A percentile compares a stretch with the other conserved stretches of the same genome.
These are phyloP conservation scores for Sylvicola cinctus DNA, from an alignment of 2,888 invertebrate genomes.

Conservation along the genomic window DNA sequence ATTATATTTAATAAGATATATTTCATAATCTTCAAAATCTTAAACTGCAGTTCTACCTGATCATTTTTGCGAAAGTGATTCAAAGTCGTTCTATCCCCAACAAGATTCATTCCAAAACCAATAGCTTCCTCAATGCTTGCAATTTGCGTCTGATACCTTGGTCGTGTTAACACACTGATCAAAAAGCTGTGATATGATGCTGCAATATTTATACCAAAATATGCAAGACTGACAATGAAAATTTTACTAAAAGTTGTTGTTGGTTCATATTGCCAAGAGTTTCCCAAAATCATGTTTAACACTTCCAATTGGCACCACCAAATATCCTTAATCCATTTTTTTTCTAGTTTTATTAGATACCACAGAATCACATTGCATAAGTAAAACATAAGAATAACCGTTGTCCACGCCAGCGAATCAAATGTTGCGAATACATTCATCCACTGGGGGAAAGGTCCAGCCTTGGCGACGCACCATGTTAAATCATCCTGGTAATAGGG, in stretches of 20 bases:
- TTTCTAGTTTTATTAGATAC: too few species aligned
- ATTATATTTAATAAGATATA: neutral
- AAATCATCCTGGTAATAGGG: constrained; percentile 5
- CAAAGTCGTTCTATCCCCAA: constrained; percentile 2
- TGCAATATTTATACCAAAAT: constrained; percentile 3
- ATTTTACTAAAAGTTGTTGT: neutral
- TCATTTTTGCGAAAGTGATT: neutral
- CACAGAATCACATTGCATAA: neutral
- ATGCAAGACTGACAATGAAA: neutral
- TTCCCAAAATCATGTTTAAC: constrained; percentile 1
- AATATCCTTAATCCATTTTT: constrained; percentile 2
- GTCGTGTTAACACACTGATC: constrained; percentile 3
- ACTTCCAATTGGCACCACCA: constrained; percentile 3
- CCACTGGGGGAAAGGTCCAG: constrained; percentile 1
- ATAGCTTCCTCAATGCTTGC: constrained; percentile 2
- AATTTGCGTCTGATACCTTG: constrained; percentile 3
- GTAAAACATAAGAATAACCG: constrained; percentile 1
- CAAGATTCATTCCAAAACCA: neutral
- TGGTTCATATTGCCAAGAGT: constrained; percentile 2
- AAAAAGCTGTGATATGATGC: constrained; percentile 4
- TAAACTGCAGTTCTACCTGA: neutral
- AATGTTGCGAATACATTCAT: constrained; percentile 5
- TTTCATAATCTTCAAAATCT: neutral
- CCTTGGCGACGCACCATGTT: constrained; percentile 4
- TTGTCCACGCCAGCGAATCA: constrained; percentile 1